A percentile compares a stretch with the other conserved stretches of the same genome.
These are phyloP conservation scores for Nomada flava DNA, from an alignment of 2,888 invertebrate genomes.

Conservation along the genomic window DNA sequence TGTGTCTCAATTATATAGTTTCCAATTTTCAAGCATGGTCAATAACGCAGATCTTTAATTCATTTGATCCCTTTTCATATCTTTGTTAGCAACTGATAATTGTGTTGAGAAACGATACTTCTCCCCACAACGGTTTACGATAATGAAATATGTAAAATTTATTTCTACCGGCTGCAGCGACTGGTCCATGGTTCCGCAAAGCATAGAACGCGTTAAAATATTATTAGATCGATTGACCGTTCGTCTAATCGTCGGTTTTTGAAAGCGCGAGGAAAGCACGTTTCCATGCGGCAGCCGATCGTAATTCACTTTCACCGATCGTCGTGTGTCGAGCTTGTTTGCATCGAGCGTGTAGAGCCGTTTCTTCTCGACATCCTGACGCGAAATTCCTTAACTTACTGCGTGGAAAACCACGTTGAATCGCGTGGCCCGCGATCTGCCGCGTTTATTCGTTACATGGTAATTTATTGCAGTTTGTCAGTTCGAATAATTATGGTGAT, in stretches of 20 bases:
- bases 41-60: too few species aligned
- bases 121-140: too few species aligned
- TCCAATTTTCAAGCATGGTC: too few species aligned
- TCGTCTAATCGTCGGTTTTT: conserved; percentile 36
- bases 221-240: conserved; percentile 13
- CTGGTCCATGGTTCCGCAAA: too few species aligned
- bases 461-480: neutral
- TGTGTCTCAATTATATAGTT: too few species aligned
- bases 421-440: neutral
- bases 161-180: too few species aligned
- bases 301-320: conserved; percentile 56
- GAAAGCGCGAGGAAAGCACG: conserved; percentile 52
- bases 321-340: conserved; percentile 42
- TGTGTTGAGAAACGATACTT: too few species aligned
- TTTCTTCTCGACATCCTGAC: neutral
- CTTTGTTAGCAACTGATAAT: too few species aligned
- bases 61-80: too few species aligned
- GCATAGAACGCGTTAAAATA: neutral
- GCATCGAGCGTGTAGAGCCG: conserved; percentile 22
- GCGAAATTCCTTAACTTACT: conserved; percentile 4
- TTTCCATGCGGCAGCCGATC: conserved; percentile 34
- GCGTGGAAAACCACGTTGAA: conserved; percentile 8
- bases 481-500: too few species aligned
- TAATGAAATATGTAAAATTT: too few species aligned
- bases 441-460: neutral